These are phyloP conservation scores for Sturnira hondurensis DNA, from an alignment of 2,113 vertebrate species.

Conservation along the genomic window DNA sequence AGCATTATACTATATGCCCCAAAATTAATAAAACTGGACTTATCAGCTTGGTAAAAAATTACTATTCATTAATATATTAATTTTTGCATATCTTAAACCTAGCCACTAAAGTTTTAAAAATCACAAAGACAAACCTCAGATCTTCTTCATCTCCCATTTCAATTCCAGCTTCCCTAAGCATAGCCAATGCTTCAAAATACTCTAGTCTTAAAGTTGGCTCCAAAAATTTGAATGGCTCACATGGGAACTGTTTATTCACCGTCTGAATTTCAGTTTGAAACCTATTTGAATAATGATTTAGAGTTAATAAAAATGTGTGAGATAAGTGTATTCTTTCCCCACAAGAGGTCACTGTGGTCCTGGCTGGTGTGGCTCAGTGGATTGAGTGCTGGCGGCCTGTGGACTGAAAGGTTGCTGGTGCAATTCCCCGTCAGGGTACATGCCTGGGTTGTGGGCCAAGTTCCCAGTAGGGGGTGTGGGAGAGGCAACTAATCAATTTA, in stretches of 20 bases:
- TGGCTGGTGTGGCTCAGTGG: too few species aligned
- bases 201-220: conserved; percentile 97
- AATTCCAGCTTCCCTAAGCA: conserved; percentile 93
- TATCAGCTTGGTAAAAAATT: background rate
- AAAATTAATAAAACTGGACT: conserved; percentile 28
- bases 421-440: too few species aligned
- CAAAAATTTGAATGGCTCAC: conserved; percentile 98
- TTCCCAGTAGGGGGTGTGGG: too few species aligned
- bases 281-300: conserved; percentile 73
- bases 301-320: conserved; percentile 38
- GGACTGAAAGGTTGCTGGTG: too few species aligned
- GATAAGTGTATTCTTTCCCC: conserved; percentile 42
- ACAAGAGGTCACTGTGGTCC: conserved; percentile 79
- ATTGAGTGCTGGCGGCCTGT: too few species aligned
- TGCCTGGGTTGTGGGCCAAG: too few species aligned
- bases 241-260: conserved; percentile 93
- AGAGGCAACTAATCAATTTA: too few species aligned
- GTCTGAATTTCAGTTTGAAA: conserved; percentile 97
- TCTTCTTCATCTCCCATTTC: conserved; percentile 99
- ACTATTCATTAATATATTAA: background rate
- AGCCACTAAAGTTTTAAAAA: conserved; percentile 45
- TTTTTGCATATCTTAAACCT: background rate
- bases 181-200: conserved; percentile 91
- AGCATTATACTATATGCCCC: background rate
- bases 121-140: conserved; percentile 87